Conservation (phyloP, 2,888 invertebrate species). For the Ophioninae sp. region DNA sequence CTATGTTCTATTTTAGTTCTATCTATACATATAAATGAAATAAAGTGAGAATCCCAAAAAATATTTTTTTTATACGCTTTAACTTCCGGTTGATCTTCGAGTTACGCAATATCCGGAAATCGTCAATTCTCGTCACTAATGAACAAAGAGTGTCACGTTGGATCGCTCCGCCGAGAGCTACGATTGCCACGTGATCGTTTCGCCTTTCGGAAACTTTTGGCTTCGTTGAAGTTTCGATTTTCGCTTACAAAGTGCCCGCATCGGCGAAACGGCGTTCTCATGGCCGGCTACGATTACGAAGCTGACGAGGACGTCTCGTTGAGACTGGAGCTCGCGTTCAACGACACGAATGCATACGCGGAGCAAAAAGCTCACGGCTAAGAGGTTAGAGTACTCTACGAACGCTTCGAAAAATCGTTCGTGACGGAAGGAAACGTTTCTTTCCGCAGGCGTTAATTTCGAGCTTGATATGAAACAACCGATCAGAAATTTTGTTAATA, state of each 20-base stretch:
- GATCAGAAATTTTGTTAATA: no score
- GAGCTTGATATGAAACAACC: no score
- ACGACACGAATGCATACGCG: conserved; percentile 52
- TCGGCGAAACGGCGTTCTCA: not conserved
- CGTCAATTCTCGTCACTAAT: not conserved
- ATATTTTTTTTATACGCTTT: no score
- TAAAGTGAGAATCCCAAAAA: no score
- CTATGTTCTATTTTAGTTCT: no score
- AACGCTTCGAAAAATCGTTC: no score
- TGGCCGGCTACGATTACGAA: conserved; percentile 11
- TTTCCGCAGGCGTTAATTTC: no score
- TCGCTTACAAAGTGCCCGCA: conserved; percentile 60
- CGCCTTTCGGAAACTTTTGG: conserved; percentile 2
- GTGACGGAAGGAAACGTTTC: no score
- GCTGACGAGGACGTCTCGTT: conserved; percentile 28
- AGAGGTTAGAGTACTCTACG: no score
- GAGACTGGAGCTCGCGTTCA: conserved; percentile 7
- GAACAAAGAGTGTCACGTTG: not conserved
- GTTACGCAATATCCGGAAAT: not conserved
- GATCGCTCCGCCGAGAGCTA: not conserved
- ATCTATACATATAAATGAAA: no score
- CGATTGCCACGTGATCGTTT: not conserved
- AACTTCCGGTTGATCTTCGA: not conserved
- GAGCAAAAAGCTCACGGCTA: conserved; percentile 60
- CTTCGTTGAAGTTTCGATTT: conserved; percentile 60